These are phyloP conservation scores for Criorhina ranunculi DNA, from an alignment of 2,888 invertebrate genomes.

Conservation along the genomic window DNA sequence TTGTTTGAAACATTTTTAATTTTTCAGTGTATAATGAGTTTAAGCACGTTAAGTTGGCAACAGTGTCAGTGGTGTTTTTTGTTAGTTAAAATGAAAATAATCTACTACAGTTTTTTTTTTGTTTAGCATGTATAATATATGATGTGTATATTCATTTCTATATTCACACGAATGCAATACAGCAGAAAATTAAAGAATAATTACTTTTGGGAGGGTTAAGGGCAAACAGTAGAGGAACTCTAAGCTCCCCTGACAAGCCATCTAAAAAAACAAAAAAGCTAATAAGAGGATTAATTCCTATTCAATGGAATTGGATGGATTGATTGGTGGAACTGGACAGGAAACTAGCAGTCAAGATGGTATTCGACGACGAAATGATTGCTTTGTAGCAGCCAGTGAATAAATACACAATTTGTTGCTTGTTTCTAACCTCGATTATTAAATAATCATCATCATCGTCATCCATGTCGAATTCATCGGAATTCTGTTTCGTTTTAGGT, in stretches of 20 bases:
- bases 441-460: constrained; percentile 83
- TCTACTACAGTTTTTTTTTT: constrained; percentile 12
- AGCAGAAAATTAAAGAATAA: constrained; percentile 34
- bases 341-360: constrained; percentile 62
- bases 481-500: constrained; percentile 73
- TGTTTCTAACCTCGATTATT: constrained; percentile 84
- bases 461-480: constrained; percentile 83
- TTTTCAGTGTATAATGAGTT: constrained; percentile 47
- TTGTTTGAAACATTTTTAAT: constrained; percentile 31
- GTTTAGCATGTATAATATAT: constrained; percentile 17
- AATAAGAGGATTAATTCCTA: constrained; percentile 33
- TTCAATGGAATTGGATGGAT: constrained; percentile 33
- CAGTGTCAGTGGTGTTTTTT: constrained; percentile 34
- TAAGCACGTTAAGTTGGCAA: constrained; percentile 50
- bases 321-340: neutral
- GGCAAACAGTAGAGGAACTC: constrained; percentile 32
- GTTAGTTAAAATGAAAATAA: constrained; percentile 35
- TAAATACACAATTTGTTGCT: constrained; percentile 46
- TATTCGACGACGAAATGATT: constrained; percentile 56
- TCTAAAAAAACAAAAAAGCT: constrained; percentile 49
- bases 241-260: constrained; percentile 51
- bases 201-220: neutral
- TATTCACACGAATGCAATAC: constrained; percentile 58
- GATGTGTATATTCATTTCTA: constrained; percentile 6
- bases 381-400: constrained; percentile 33